Base-by-base conservation (phyloP, 2,888 invertebrate genomes). In the Drosophila anceps region DNA sequence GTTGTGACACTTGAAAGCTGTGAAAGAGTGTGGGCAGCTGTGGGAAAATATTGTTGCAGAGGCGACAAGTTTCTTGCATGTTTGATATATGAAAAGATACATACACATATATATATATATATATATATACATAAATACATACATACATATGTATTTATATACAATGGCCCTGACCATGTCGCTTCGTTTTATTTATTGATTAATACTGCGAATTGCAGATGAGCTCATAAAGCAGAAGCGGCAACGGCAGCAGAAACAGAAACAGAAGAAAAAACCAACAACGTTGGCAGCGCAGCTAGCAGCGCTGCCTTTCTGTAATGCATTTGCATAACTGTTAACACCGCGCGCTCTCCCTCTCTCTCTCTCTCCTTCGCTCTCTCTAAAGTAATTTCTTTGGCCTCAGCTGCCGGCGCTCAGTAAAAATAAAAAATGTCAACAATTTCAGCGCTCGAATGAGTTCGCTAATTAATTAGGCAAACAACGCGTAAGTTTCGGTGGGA, bases 401-500 rank as follows among this genome's bases (percentile, higher is more conserved):
- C 66, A 58, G 72, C 27, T 57, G 61, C 33, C 29, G 60, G 18
- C 41, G 20, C 55, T 62, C 55, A 46, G 58, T 31, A 13, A 46
- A 50, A 66, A 59, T 9, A 18, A 62, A 76, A 63, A 78, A 75
- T 75, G 64, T 72, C 69, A 66, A 67, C 61, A 76, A 60, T 63
- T 73, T 70, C 24, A 68, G 37, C 64, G 70, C 65, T 68, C 39
- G 46, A 71, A 65, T 62, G 51, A 80, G 70, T 74, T 74, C 29
- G 64, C 83, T 71, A 74, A 82, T 80, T 82, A 77, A 81, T 82
- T 74, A 74, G 69, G 73, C 58, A 79, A 75, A 69, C 68, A 64
- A 48, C 10, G 33, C 41, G 33, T 29, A 41, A 41, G 35, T 44
- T 37, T 44, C 18, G 39, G 61, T 54, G 61, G 13, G 29, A 39